A percentile compares a stretch with the other conserved stretches of the same genome.
phyloP scores from a whole-genome alignment of 2,888 invertebrate genomes.

The Ctenicera cuprea region DNA sequence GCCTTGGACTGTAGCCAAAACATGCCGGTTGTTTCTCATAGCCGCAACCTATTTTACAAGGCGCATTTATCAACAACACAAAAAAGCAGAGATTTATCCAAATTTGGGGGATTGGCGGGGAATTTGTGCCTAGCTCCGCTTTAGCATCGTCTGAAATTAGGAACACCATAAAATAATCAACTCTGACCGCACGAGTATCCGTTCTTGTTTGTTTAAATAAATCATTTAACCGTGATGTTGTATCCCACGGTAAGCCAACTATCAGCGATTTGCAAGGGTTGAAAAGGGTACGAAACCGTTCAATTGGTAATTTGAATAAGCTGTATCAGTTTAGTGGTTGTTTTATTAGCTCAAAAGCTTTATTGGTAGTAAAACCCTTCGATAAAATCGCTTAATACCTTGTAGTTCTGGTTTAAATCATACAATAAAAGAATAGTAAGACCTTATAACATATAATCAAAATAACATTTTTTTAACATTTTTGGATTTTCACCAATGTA shows the following conservation, averaged over 20 bases:
- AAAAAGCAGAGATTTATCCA: conserved; percentile 21
- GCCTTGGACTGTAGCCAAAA: conserved; percentile 38
- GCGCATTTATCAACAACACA: conserved; percentile 23
- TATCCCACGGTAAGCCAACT: conserved; percentile 13
- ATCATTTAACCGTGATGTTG: conserved; percentile 11
- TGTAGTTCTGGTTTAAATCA: no score
- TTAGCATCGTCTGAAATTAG: not conserved
- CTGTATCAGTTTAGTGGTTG: conserved; percentile 15
- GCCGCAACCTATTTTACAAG: conserved; percentile 35
- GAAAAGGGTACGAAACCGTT: conserved; percentile 22
- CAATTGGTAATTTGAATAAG: conserved; percentile 28
- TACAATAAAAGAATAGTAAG: no score
- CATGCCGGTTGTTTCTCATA: conserved; percentile 35
- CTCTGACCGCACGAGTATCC: conserved; percentile 2
- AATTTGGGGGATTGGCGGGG: conserved; percentile 6
- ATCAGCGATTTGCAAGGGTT: conserved; percentile 29
- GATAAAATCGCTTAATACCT: not conserved
- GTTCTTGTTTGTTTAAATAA: conserved; percentile 22
- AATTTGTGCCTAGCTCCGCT: conserved; percentile 3
- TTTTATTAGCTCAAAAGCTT: conserved; percentile 17
- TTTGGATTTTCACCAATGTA: no score
- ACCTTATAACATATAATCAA: no score
- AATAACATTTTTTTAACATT: no score
- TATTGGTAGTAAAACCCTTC: conserved; percentile 17
- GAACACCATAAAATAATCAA: conserved; percentile 15